These are phyloP conservation scores for Bombylius major DNA, from an alignment of 2,888 invertebrate species.

Conservation along the genomic window DNA sequence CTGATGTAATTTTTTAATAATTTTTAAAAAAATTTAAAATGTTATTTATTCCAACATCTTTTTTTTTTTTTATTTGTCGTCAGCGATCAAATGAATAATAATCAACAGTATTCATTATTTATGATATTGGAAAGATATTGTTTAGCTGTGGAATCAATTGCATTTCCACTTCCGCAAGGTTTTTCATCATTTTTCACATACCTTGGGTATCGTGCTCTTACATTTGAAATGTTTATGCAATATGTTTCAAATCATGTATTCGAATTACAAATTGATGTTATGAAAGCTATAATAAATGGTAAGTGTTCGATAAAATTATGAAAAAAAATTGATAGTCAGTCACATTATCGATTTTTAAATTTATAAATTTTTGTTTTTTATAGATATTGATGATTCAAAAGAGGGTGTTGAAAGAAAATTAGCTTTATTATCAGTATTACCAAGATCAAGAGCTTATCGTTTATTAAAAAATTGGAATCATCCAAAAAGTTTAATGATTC, in stretches of 20 bases:
- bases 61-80: conserved; percentile 17
- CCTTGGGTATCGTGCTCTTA: conserved; percentile 65
- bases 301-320: conserved; percentile 15
- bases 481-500: conserved; percentile 60
- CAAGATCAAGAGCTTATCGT: conserved; percentile 64
- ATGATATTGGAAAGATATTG: conserved; percentile 70
- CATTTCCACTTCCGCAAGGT: conserved; percentile 73
- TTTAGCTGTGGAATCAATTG: conserved; percentile 62
- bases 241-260: conserved; percentile 74
- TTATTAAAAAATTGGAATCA: conserved; percentile 66
- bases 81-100: conserved; percentile 62
- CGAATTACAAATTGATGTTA: conserved; percentile 75
- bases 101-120: conserved; percentile 59
- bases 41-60: not conserved
- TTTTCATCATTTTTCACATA: conserved; percentile 83
- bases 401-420: conserved; percentile 57
- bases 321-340: not conserved
- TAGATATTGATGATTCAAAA: conserved; percentile 40
- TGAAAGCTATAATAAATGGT: conserved; percentile 74
- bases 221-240: conserved; percentile 67
- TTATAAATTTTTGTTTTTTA: conserved; percentile 5
- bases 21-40: not conserved
- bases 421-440: conserved; percentile 57
- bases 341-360: not conserved
- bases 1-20: conserved; percentile 48